Conservation (phyloP, 2,888 invertebrate species). For the Sinopyrophorus schimmeli region DNA sequence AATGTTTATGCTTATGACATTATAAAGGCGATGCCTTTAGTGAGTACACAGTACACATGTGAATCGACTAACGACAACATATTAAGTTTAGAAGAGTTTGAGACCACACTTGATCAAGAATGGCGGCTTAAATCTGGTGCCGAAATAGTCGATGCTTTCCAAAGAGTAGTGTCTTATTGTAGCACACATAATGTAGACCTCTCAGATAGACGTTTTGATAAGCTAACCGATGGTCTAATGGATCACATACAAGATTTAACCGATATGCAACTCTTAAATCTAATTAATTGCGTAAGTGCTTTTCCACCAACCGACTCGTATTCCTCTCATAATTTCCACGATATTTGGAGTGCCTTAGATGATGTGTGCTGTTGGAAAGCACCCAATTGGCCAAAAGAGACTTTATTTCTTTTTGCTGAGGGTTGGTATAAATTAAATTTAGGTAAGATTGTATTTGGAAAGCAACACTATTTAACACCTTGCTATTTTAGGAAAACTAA, state of each 20-base stretch:
- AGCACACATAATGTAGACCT: conserved; percentile 43
- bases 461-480: neutral
- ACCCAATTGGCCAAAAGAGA: conserved; percentile 58
- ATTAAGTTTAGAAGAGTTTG: conserved; percentile 34
- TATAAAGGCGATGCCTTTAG: conserved; percentile 22
- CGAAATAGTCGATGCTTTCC: conserved; percentile 48
- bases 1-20: conserved; percentile 38
- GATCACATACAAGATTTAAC: conserved; percentile 60
- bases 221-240: conserved; percentile 52
- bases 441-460: conserved; percentile 34
- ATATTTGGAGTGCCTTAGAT: conserved; percentile 71
- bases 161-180: conserved; percentile 42
- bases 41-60: neutral
- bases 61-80: conserved; percentile 7
- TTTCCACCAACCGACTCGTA: conserved; percentile 60
- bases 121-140: conserved; percentile 42
- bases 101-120: conserved; percentile 36
- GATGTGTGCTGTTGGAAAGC: conserved; percentile 61
- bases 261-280: conserved; percentile 60
- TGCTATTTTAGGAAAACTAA: conserved; percentile 54
- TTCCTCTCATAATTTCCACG: conserved; percentile 62
- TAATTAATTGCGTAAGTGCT: conserved; percentile 59
- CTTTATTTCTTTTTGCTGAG: conserved; percentile 63
- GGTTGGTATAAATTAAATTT: conserved; percentile 65
- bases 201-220: conserved; percentile 49